Percentiles rank a stretch among this genome's conserved stretches.
phyloP scores from a whole-genome alignment of 30 jellyfish, hydroid and myxozoan genomes.

The Pseudorhiza aurosa region DNA sequence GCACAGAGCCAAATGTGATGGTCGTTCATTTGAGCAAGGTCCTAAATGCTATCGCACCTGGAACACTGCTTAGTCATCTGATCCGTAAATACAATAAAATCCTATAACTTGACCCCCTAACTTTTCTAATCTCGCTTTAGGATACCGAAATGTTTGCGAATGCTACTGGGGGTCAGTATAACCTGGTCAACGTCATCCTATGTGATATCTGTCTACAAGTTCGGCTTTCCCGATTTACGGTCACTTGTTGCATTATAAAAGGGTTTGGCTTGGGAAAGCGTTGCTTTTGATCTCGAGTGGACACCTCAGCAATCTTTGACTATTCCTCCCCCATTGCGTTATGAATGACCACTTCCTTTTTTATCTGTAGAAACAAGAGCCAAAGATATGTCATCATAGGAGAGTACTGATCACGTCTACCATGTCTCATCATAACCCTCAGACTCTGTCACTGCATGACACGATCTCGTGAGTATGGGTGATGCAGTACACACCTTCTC shows the following conservation, averaged over 20 bases:
- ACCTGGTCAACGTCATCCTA: not conserved
- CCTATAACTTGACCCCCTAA: not conserved
- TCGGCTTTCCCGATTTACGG: not conserved
- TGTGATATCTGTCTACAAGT: not conserved
- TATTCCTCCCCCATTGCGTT: not conserved
- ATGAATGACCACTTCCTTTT: not conserved
- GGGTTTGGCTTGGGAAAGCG: conserved; percentile 42
- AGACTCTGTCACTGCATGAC: too few species aligned
- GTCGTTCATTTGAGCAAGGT: not conserved
- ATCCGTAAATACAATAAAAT: not conserved
- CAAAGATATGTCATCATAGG: too few species aligned
- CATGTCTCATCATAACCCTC: too few species aligned
- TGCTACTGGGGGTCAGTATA: not conserved
- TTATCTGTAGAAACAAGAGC: not conserved
- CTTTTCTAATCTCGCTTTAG: not conserved
- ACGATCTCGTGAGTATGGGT: too few species aligned
- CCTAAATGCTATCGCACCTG: not conserved
- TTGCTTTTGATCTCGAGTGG: conserved; percentile 20
- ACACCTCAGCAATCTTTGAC: conserved; percentile 18
- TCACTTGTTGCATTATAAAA: not conserved
- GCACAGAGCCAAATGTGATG: not conserved
- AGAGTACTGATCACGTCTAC: too few species aligned
- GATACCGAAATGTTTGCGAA: not conserved
- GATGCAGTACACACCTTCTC: too few species aligned
- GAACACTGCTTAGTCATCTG: not conserved